Base-by-base conservation (phyloP, 2,888 invertebrate genomes). In the Sepiola atlantica region DNA sequence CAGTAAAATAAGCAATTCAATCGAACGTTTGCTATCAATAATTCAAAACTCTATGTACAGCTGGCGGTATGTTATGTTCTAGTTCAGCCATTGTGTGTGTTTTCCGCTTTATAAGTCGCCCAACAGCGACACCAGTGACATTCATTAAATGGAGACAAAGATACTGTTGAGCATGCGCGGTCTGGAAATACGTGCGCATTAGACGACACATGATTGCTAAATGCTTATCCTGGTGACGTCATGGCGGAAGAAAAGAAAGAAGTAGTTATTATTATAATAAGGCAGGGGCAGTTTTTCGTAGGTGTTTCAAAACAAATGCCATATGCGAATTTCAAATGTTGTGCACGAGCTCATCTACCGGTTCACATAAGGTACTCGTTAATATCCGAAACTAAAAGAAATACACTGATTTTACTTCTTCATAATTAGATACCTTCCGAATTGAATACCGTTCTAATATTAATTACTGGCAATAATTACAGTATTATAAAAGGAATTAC, bases 151-250 rank as follows among this genome's bases (percentile, higher is more conserved):
- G 77, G 77, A 77, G 77, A 77, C 77, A 77, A 77, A 77, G n/a
- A 77, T n/a, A 77, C 77, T 77, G 77, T 77, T 77, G n/a, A n/a
- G 77, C 77, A 77, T 77, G 77, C 77, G 77, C 77, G n/a, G 77
- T 77, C 77, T 28, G 77, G n/a, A 77, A n/a, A 28, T 12, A 18
- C n/a, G 14, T 77, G n/a, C 77, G 10, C 77, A 77, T 77, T 77
- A n/a, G 77, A 77, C n/a, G 77, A 28, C 28, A 10, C 14, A n/a
- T 77, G 77, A n/a, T n/a, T 28, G 77, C 77, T n/a, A 77, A 77
- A 61, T 28, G 21, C 14, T n/a, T n/a, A n/a, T n/a, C n/a, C n/a
- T n/a, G n/a, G n/a, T n/a, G n/a, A n/a, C n/a, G n/a, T n/a, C 16
- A 55, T 55, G 55, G 14, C 55, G 3, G 55, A 1, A 55, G 21